These are phyloP conservation scores for Troides helena DNA, from an alignment of 2,888 invertebrate species.

Conservation along the genomic window DNA sequence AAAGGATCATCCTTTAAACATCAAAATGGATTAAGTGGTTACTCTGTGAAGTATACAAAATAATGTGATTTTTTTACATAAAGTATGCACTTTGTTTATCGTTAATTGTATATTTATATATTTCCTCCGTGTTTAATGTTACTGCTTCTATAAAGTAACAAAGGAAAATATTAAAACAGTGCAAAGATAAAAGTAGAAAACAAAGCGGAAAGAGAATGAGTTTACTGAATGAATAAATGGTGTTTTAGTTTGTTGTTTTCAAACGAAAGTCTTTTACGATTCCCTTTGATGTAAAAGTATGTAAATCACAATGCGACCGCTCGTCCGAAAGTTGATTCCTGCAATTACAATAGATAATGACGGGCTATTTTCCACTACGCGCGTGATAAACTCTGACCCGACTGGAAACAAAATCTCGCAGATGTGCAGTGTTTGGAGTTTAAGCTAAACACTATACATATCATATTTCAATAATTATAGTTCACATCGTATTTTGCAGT, in stretches of 20 bases:
- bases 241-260: conserved; percentile 1
- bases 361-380: conserved; percentile 9
- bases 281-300: conserved; percentile 19
- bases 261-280: conserved; percentile 15
- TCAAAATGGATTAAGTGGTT: background rate
- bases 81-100: background rate
- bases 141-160: background rate
- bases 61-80: background rate
- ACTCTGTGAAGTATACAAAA: background rate
- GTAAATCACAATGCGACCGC: conserved; percentile 2
- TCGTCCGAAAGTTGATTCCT: conserved; percentile 14
- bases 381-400: conserved; percentile 25
- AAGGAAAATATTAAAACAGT: background rate
- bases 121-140: background rate
- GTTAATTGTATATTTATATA: background rate
- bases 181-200: background rate
- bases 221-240: background rate
- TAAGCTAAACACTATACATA: background rate
- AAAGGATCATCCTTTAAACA: background rate
- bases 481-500: background rate
- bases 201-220: background rate
- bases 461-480: background rate
- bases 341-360: conserved; percentile 15
- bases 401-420: conserved; percentile 3
- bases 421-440: background rate